Base-by-base conservation (phyloP, 1,140 invertebrate species). In the Tyrophagus putrescentiae region DNA sequence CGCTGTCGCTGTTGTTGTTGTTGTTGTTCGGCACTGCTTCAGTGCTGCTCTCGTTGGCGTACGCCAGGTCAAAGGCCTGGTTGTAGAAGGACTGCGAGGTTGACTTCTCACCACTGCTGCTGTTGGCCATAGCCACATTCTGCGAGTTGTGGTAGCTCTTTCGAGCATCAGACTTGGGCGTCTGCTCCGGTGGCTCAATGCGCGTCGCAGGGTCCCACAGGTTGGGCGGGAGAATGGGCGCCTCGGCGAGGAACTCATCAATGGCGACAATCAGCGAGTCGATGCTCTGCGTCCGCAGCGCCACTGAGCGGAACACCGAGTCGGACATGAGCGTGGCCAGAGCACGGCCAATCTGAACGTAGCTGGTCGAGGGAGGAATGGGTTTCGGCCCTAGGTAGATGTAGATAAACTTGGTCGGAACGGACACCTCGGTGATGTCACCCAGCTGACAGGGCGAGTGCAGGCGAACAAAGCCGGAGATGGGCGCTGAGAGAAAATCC, bases 281-380 rank as follows among this genome's bases (percentile, higher is more conserved):
- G 61, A 89, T 78, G 71, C 90, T 92, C 64, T 82, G 83, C 0
- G 93, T 93, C 70, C 90, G 84, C 73, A 98, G 98, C 0, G 94
- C 94, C 5, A 98, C 91, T 72, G 97, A 92, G 68, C 98, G 92
- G 74, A 98, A 99, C 65, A 78, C 74, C 77, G 97, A 92, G 74
- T 98, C 94, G n/a, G 91, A 93, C 88, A 98, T 95, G 3, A 98
- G 73, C 0, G 94, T 98, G 16, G 92, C 91, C 82, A 98, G 94
- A 3, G 93, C 91, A 62, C 94, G 77, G 3, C 95, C 95, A 62
- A 98, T 93, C 79, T 98, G 94, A 70, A 94, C 90, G 71, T 93
- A 96, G 67, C 85, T 84, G 60, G 81, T 27, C 13, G 36, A 60
- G 1, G 32, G 2, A n/a, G n/a, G n/a, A 39, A 9, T 50, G 13